Base-by-base conservation (phyloP, 30 jellyfish, hydroid and myxozoan genomes). In the Cassiopea xamachana region DNA sequence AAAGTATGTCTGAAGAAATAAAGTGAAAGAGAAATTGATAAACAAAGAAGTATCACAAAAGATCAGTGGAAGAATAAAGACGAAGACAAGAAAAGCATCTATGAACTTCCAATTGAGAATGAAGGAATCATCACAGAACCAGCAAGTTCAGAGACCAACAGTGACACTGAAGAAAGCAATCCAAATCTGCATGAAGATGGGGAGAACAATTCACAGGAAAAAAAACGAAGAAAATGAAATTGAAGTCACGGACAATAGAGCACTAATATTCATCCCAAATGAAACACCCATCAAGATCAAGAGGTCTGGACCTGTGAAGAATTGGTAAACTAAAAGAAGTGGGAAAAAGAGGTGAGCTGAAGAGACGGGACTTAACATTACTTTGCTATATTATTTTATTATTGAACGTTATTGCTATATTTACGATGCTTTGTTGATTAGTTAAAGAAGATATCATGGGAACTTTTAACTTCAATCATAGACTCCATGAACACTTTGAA, bases 1-100 rank as follows among this genome's bases (percentile, higher is more conserved):
- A 83, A 83, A 83, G 92, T 77, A 48, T 77, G 70, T 69, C 84
- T 83, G 16, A 83, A 83, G 84, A 83, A 69, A 83, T 83, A 69
- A 77, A 47, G 71, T 27, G 85, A 55, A 61, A 83, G 48, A 19
- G 85, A 83, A 60, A 49, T 15, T 60, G 39, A 80, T 13, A 60
- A 44, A 80, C 70, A 80, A 62, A 80, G 48, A 68, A 17, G 39
- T 47, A 18, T 55, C 69, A 60, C 67, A 48, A 71, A 51, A 69
- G 73, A 83, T 77, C 39, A 27, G 39, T 27, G 39, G 39, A 27
- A 27, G 39, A 27, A 27, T 27, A 27, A 27, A 27, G 39, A 27
- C 0, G 39, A 27, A 27, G 39, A 27, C 39, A 27, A 27, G 39
- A 27, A 0, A 27, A 27, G 39, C 39, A 27, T 27, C 39, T 27